These are phyloP conservation scores for Chirona hameri DNA, from an alignment of 2,888 invertebrate species.

Conservation along the genomic window DNA sequence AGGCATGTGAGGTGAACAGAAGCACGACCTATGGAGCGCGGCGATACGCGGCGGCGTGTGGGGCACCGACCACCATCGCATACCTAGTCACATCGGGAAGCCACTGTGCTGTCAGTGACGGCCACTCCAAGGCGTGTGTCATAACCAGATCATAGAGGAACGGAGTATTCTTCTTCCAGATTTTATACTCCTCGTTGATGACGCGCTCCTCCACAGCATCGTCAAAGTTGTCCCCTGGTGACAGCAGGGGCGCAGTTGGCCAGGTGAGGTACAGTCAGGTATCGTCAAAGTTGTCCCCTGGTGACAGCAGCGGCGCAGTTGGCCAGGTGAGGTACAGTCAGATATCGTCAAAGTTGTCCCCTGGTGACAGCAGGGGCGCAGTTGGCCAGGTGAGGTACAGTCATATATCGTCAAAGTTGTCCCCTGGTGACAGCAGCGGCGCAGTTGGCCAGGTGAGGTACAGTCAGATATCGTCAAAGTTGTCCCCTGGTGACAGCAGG, in stretches of 20 bases:
- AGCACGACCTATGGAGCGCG: too few relatives aligned
- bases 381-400: not conserved
- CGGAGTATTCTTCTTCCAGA: slow-evolving; percentile 99
- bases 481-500: not conserved
- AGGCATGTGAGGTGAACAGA: too few relatives aligned
- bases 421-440: not conserved
- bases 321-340: not conserved
- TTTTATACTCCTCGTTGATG: slow-evolving; percentile 99
- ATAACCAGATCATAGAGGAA: slow-evolving; percentile 98
- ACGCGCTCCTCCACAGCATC: slow-evolving; percentile 97
- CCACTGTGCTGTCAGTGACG: slow-evolving; percentile 99
- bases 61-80: not conserved
- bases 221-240: slow-evolving; percentile 58
- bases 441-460: not conserved
- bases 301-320: not conserved
- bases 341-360: slow-evolving; percentile 69
- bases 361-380: not conserved
- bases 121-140: slow-evolving; percentile 99
- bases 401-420: slow-evolving; percentile 73
- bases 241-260: not conserved
- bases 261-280: slow-evolving; percentile 49
- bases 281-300: slow-evolving; percentile 66
- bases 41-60: not conserved
- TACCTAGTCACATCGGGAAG: slow-evolving; percentile 89
- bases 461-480: slow-evolving; percentile 83